phyloP scores from a whole-genome alignment of 2,797 vertebrate species.

The Florisuga fusca region DNA sequence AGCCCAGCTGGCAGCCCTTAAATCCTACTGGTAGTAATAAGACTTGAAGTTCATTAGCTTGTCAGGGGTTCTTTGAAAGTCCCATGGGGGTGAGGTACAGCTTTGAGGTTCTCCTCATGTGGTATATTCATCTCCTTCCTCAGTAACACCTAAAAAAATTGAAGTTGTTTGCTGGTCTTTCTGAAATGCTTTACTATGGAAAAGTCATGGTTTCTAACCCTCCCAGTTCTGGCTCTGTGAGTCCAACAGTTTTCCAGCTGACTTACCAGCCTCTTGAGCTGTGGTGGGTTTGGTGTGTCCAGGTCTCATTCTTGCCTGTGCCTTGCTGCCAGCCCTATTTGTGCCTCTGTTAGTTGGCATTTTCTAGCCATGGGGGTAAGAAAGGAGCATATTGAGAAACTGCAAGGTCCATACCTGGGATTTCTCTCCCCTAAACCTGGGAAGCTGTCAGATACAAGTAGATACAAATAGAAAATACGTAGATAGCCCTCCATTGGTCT shows the following conservation, averaged over 20 bases:
- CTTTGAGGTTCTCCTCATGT: neutral
- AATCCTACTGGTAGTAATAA: neutral
- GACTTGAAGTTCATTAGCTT: neutral
- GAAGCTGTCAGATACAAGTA: neutral
- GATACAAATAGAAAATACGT: neutral
- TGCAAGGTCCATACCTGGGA: neutral
- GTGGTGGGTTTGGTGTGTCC: neutral
- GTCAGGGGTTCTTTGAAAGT: neutral
- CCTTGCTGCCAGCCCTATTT: neutral
- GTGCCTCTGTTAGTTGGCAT: neutral
- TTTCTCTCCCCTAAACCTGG: neutral
- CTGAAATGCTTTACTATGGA: neutral
- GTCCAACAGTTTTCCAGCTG: neutral
- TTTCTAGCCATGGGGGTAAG: neutral
- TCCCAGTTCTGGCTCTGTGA: neutral
- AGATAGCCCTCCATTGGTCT: neutral
- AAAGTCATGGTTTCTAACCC: neutral
- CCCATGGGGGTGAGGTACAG: neutral
- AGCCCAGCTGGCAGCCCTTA: neutral
- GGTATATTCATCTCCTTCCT: neutral
- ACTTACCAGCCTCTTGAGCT: neutral
- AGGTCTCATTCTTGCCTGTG: neutral
- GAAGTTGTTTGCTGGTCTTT: neutral
- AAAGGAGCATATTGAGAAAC: neutral
- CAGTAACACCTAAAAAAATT: neutral